Conservation (phyloP, 2,113 vertebrate species). For the Sander vitreus region DNA sequence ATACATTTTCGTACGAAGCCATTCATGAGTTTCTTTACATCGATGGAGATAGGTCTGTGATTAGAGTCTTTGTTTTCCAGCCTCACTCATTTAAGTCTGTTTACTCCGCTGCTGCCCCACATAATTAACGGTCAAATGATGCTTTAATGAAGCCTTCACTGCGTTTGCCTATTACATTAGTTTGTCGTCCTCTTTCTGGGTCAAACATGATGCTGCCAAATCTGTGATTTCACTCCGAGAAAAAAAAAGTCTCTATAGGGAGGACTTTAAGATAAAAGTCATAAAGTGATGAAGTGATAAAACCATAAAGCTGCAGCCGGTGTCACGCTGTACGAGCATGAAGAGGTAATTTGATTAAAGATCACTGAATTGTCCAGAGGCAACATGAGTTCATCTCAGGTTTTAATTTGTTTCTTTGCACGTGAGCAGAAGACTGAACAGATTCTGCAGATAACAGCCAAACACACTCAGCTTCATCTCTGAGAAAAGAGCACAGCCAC, state of each 20-base stretch:
- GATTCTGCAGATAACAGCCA: neutral
- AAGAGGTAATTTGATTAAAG: neutral
- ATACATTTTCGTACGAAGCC: too few relatives aligned
- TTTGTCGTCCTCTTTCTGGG: neutral
- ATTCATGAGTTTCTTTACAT: too few relatives aligned
- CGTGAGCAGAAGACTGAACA: neutral
- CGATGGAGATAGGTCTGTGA: too few relatives aligned
- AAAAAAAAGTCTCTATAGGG: neutral
- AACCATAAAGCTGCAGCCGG: neutral
- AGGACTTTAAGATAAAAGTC: neutral
- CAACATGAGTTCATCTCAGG: neutral
- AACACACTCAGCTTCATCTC: too few relatives aligned
- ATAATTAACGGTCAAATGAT: neutral
- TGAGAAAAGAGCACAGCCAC: too few relatives aligned
- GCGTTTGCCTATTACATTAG: too few relatives aligned
- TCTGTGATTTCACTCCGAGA: too few relatives aligned
- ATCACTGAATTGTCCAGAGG: neutral
- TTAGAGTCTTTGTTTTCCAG: too few relatives aligned
- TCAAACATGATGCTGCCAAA: neutral
- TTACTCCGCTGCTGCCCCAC: neutral
- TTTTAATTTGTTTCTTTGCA: neutral
- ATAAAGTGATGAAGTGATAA: conserved; percentile 4
- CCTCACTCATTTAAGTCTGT: neutral
- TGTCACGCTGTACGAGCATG: neutral
- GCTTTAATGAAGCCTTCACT: neutral